A percentile compares a stretch with the other conserved stretches of the same genome.
Evolutionary conservation across 2,113 vertebrate genomes (phyloP).

Genomic region (Dipodomys stephensi): DNA sequence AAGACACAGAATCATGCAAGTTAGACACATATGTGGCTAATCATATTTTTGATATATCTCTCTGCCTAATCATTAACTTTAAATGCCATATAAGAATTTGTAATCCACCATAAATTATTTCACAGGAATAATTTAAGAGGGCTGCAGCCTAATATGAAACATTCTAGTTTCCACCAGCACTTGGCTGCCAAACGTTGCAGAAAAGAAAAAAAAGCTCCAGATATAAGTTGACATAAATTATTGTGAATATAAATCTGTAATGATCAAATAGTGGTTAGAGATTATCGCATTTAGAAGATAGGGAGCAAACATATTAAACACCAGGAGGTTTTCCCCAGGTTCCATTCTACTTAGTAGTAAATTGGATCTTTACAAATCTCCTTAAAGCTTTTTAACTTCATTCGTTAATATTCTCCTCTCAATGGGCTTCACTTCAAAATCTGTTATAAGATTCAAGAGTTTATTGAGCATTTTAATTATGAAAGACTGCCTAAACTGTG

Average conservation of each 20-base stretch:
- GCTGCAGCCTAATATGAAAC: conserved; percentile 88
- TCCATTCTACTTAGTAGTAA: conserved; percentile 3
- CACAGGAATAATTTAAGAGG: conserved; percentile 86
- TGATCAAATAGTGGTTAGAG: conserved; percentile 78
- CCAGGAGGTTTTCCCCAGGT: conserved; percentile 51
- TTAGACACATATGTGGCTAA: conserved; percentile 82
- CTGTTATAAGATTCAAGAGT: conserved; percentile 48
- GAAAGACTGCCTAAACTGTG: conserved; percentile 17
- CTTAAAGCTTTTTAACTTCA: conserved; percentile 55
- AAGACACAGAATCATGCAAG: conserved; percentile 67
- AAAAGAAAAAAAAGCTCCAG: conserved; percentile 48
- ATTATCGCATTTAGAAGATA: conserved; percentile 82
- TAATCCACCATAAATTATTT: conserved; percentile 87
- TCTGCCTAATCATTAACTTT: conserved; percentile 87
- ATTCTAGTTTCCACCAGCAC: conserved; percentile 84
- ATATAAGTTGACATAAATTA: conserved; percentile 87
- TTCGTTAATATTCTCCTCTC: not conserved
- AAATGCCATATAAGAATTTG: conserved; percentile 87
- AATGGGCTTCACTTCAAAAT: conserved; percentile 52
- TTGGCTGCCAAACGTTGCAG: conserved; percentile 84
- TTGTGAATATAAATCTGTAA: conserved; percentile 82
- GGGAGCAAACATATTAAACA: conserved; percentile 78
- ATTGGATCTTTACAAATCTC: conserved; percentile 40
- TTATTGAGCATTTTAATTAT: conserved; percentile 76
- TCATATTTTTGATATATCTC: conserved; percentile 85